Evolutionary conservation across 2,888 invertebrate species (phyloP), one percentile per base, ranked within the genome.

Genomic region (Apamea crenata): DNA sequence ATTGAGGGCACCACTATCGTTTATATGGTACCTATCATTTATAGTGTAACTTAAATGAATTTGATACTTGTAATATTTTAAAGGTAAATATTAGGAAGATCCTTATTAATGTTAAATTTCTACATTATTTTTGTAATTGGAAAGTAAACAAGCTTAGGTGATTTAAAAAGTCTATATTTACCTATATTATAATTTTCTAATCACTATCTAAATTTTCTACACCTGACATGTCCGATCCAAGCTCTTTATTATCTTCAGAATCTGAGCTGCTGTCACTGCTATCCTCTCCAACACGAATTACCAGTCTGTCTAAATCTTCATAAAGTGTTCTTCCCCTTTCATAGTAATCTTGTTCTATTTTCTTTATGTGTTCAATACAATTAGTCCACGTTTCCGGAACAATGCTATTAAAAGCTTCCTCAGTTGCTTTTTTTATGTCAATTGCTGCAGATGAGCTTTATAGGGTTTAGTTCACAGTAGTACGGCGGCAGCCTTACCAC

Each of bases 241-340:
- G 40, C n/a, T 67, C 67, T 67, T 67, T n/a, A 16, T 67, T n/a
- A 67, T 67, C 67, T 67, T 40, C 67, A 44, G 67, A 32, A 32
- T 32, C 32, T 32, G 32, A 32, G 32, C 32, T 67, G 40, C 16
- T 67, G 67, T 32, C 32, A 32, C 32, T 32, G 67, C 67, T 67
- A n/a, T 67, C 67, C 67, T n/a, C 40, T 44, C 67, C 67, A n/a
- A 67, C 40, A 67, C 40, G 16, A 67, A 67, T 67, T 16, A 67
- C 67, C 8, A 67, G 16, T 67, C 67, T n/a, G n/a, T 67, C 67
- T 67, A 67, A 44, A 67, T 67, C 67, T 67, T 67, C 67, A n/a
- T n/a, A 67, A 7, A 67, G 67, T 67, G 25, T 36, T 66, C 36
- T 66, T 36, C 65, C 36, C 18, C 65, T 66, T 10, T 25, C 12